These are phyloP conservation scores for Pristionchus maxplancki DNA, from an alignment of 2,888 invertebrate species.

Conservation along the genomic window DNA sequence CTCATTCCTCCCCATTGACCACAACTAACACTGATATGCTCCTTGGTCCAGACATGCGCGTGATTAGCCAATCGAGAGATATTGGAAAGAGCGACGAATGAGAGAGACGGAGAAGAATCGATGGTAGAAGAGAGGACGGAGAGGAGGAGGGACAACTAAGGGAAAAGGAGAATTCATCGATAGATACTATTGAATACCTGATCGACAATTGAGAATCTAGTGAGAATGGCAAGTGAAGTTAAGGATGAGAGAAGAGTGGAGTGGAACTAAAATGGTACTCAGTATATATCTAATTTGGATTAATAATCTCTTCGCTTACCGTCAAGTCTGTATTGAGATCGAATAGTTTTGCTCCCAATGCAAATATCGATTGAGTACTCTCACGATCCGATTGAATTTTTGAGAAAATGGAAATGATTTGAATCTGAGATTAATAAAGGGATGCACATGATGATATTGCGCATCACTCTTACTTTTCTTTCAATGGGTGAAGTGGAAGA, in stretches of 20 bases:
- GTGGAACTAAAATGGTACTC: not conserved
- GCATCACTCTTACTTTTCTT: constrained; percentile 84
- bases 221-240: constrained; percentile 46
- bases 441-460: no score
- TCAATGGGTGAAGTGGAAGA: constrained; percentile 93
- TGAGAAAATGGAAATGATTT: constrained; percentile 46
- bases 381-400: constrained; percentile 50
- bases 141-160: constrained; percentile 51
- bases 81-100: constrained; percentile 53
- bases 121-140: constrained; percentile 24
- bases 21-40: constrained; percentile 58
- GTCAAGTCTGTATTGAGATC: constrained; percentile 41
- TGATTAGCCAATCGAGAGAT: constrained; percentile 57
- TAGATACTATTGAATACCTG: not conserved
- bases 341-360: constrained; percentile 40
- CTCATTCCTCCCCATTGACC: no score
- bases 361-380: constrained; percentile 46
- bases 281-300: not conserved
- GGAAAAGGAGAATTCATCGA: not conserved
- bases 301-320: not conserved
- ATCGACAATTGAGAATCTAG: constrained; percentile 48
- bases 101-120: constrained; percentile 42
- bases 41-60: constrained; percentile 64
- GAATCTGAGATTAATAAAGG: constrained; percentile 23
- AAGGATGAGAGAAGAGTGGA: constrained; percentile 34